Evolutionary conservation across 2,113 vertebrate species (phyloP).

Genomic region (Haemorhous mexicanus): DNA sequence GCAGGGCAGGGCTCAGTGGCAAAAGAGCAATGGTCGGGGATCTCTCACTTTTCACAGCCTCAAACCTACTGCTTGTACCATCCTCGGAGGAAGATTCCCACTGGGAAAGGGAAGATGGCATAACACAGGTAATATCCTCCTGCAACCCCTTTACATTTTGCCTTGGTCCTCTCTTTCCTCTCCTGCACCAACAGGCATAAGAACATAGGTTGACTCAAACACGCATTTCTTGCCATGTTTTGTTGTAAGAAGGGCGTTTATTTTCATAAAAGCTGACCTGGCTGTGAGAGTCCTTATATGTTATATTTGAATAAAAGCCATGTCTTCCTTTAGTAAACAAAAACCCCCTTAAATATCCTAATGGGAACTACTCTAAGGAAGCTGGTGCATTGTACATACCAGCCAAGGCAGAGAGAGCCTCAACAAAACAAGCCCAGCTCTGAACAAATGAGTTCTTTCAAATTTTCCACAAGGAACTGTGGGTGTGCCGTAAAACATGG

Average conservation of each 20-base stretch:
- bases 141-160: background rate
- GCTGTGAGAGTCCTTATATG: background rate
- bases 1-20: background rate
- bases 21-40: fast-evolving
- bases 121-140: background rate
- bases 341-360: background rate
- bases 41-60: background rate
- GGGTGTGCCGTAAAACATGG: background rate
- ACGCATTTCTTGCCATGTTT: background rate
- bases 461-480: background rate
- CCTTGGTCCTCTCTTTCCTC: background rate
- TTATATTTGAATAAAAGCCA: background rate
- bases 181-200: background rate
- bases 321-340: background rate
- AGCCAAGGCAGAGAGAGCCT: background rate
- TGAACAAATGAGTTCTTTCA: background rate
- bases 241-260: background rate
- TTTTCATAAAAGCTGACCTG: background rate
- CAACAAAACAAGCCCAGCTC: background rate
- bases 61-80: background rate
- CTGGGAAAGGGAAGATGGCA: background rate
- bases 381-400: background rate
- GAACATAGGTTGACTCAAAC: background rate
- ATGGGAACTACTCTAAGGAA: background rate
- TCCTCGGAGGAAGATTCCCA: background rate